Evolutionary conservation across 92 coral and sea anemone species (phyloP), one percentile per base, ranked within the genome.

Genomic region (Bergia puertoricense): DNA sequence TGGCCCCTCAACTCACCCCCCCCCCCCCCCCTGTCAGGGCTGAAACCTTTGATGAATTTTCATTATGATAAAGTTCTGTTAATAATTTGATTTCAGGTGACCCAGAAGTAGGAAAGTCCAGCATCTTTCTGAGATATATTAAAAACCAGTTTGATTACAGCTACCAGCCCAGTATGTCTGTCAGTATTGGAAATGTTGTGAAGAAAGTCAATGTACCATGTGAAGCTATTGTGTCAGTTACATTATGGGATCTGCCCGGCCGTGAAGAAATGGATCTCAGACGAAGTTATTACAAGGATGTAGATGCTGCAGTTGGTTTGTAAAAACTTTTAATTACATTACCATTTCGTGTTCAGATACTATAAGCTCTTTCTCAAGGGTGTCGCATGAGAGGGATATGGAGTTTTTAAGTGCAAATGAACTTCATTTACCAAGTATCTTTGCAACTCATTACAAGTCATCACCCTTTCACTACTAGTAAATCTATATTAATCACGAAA

Each of bases 141-240:
- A 97, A 97, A 88, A 97, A 97, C 92, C 99, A 97, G 90, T 97
- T 97, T 93, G 99, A 97, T 79, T 97, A 93, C 92, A 97, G 99
- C 71, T 97, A 97, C 80, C 99, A 94, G 85, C 99, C 99, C 18
- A 97, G 98, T 68, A 93, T 94, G 76, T 91, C 98, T 78, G 99
- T 97, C 67, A 89, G 93, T 79, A 97, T 97, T 40, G 99, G 99
- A 9, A 97, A 95, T 76, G 96, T 96, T 6, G 99, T 97, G 38
- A 95, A 94, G 68, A 96, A 95, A 86, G 98, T 97, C n/a, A 96
- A 97, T 78, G 92, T 97, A 48, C 99, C 99, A 0, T 97, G 91
- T 89, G 98, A 97, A 89, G 97, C 93, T 3, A 96, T 97, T 6
- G 99, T 97, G 78, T 97, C 99, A 8, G 98, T 97, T 72, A 90